Base-by-base conservation (phyloP, 2,888 invertebrate genomes). In the Mesorhabditis belari region DNA sequence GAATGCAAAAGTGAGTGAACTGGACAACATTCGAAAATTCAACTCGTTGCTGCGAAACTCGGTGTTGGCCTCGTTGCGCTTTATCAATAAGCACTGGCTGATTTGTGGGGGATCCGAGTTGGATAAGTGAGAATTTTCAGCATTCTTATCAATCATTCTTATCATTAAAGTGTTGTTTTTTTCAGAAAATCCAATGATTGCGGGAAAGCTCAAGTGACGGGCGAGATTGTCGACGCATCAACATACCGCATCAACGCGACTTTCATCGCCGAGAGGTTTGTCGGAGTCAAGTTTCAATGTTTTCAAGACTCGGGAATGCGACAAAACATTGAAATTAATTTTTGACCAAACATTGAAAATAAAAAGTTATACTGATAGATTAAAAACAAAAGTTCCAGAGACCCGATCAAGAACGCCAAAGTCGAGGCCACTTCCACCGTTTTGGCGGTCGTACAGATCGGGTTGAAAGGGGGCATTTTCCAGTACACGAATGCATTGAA, bases 81-180 rank as follows among this genome's bases (percentile, higher is more conserved):
- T 79, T 63, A 77, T 79, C 68, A 77, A 79, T 67, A 79, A 79
- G 61, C 78, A 77, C 59, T 76, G 77, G 77, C 63, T 71, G n/a
- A 72, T 73, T 53, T 72, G 72, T 50, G 74, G 74, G 26, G 67
- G 69, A 58, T 60, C 65, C 24, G 66, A 67, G 21, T 57, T 61
- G 6, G 69, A 70, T 49, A 62, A 66, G 69, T 71, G 55, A 54
- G 61, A 59, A 17, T 60, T 63, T 56, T 61, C 63, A 44, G 61
- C 59, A 9, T 51, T 62, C 6, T 21, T n/a, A 35, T 9, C 50
- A 51, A 19, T 23, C 21, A 6, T 35, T 12, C 6, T 17, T 3
- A 2, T 26, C n/a, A 19, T 1, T 19, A 19, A 49, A 57, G 29
- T 12, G 12, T 12, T 53, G 9, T 57, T 3, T 19, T 12, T 44